phyloP scores from a whole-genome alignment of 1,140 invertebrate species.

The Nilaparvata lugens region DNA sequence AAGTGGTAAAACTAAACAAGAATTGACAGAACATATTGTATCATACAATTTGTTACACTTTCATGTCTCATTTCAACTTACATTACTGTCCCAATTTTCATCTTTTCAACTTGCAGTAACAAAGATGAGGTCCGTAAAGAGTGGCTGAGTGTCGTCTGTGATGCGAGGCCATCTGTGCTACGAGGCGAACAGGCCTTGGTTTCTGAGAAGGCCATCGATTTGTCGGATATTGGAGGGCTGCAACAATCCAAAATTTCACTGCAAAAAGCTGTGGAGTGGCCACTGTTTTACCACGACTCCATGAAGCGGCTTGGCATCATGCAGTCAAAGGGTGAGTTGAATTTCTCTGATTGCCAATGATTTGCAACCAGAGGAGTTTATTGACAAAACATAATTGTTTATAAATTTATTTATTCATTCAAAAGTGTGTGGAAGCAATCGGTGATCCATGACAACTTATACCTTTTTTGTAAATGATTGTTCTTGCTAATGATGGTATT shows the following conservation, averaged over 20 bases:
- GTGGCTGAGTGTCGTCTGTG: conserved; percentile 4
- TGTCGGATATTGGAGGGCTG: conserved; percentile 1
- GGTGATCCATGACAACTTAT: too few species aligned
- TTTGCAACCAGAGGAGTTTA: too few species aligned
- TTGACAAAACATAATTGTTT: too few species aligned
- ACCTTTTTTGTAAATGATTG: too few species aligned
- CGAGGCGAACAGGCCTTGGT: conserved; percentile 25
- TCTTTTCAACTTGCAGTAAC: not conserved
- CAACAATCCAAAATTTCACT: not conserved
- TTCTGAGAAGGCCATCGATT: not conserved
- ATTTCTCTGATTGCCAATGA: not conserved
- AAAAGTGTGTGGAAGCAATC: too few species aligned
- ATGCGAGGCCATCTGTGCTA: conserved; percentile 41
- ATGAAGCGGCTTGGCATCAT: not conserved
- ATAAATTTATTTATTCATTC: too few species aligned
- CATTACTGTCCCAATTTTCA: not conserved
- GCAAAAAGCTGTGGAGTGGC: not conserved
- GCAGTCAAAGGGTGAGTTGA: not conserved
- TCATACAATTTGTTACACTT: too few species aligned
- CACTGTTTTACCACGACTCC: too few species aligned
- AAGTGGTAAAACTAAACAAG: too few species aligned
- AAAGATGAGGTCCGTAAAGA: not conserved
- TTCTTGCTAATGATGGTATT: too few species aligned
- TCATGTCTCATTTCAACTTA: not conserved
- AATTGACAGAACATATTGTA: too few species aligned